These are phyloP conservation scores for Drosophila helvetica DNA, from an alignment of 2,888 invertebrate species.

Conservation along the genomic window DNA sequence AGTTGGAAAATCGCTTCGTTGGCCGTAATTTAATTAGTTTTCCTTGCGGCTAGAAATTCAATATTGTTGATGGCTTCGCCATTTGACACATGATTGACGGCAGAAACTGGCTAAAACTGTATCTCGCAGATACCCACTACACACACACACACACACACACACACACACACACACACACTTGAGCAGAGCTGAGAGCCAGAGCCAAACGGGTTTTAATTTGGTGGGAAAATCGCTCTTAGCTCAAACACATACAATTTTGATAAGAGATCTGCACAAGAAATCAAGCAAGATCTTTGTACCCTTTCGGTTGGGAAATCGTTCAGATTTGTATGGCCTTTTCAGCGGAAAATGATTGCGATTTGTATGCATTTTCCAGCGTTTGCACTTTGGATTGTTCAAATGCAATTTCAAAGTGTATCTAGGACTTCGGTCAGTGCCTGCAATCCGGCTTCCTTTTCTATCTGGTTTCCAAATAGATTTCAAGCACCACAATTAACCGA, in stretches of 20 bases:
- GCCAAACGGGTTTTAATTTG: conserved; percentile 25
- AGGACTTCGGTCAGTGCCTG: background rate
- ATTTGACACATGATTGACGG: conserved; percentile 80
- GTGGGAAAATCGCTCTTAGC: conserved; percentile 30
- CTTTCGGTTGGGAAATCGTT: too few relatives aligned
- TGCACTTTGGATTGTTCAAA: too few relatives aligned
- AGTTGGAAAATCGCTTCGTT: conserved; percentile 49
- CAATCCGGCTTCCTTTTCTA: conserved; percentile 10
- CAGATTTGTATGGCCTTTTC: background rate
- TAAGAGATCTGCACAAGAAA: conserved; percentile 31
- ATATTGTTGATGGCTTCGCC: conserved; percentile 80
- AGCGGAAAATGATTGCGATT: too few relatives aligned
- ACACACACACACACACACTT: conserved; percentile 13
- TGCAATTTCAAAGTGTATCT: background rate
- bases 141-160: too few relatives aligned
- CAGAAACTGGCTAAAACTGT: conserved; percentile 53
- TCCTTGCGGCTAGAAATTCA: conserved; percentile 79
- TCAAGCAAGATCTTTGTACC: too few relatives aligned
- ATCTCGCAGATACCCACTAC: conserved; percentile 20
- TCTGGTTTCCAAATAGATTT: conserved; percentile 47
- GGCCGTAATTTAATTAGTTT: conserved; percentile 80
- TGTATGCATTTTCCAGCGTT: background rate
- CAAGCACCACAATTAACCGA: conserved; percentile 74
- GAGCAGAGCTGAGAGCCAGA: background rate
- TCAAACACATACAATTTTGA: conserved; percentile 7